Percentiles rank a stretch among this genome's conserved stretches.
These are phyloP conservation scores for Urechis unicinctus DNA, from an alignment of 2,888 invertebrate species.

Conservation along the genomic window DNA sequence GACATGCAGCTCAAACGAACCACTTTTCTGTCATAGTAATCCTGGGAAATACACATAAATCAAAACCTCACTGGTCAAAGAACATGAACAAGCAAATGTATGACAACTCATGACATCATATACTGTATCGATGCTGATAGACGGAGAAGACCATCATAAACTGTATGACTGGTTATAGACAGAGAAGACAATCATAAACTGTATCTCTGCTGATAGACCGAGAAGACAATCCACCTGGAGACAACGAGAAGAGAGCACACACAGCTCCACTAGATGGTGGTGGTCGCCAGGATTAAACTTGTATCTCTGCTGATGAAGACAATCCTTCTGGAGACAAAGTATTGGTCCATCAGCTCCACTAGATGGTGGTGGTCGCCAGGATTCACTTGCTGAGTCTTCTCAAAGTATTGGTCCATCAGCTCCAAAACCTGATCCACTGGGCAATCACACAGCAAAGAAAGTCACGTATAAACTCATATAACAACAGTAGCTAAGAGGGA, in stretches of 20 bases:
- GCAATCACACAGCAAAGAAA: conserved; percentile 18
- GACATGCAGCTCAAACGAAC: too few species aligned
- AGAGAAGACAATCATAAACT: too few species aligned
- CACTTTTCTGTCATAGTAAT: conserved; percentile 10
- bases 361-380: too few species aligned
- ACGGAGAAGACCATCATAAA: too few species aligned
- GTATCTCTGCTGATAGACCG: too few species aligned
- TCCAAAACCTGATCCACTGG: conserved; percentile 22
- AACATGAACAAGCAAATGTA: background rate
- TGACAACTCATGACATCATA: background rate
- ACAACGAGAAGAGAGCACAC: conserved; percentile 28
- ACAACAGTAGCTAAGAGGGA: background rate
- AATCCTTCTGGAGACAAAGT: too few species aligned
- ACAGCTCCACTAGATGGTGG: conserved; percentile 22
- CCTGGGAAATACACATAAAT: conserved; percentile 3
- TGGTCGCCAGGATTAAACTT: too few species aligned
- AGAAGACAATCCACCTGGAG: conserved; percentile 25
- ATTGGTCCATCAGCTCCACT: too few species aligned
- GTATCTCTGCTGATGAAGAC: too few species aligned
- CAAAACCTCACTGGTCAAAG: background rate
- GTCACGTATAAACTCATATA: background rate
- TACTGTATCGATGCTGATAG: too few species aligned
- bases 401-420: conserved; percentile 26
- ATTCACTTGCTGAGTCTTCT: too few species aligned
- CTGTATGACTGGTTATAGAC: too few species aligned